A percentile compares a stretch with the other conserved stretches of the same genome.
phyloP scores from a whole-genome alignment of 2,113 vertebrate genomes.

The Oreochromis tanganicae region DNA sequence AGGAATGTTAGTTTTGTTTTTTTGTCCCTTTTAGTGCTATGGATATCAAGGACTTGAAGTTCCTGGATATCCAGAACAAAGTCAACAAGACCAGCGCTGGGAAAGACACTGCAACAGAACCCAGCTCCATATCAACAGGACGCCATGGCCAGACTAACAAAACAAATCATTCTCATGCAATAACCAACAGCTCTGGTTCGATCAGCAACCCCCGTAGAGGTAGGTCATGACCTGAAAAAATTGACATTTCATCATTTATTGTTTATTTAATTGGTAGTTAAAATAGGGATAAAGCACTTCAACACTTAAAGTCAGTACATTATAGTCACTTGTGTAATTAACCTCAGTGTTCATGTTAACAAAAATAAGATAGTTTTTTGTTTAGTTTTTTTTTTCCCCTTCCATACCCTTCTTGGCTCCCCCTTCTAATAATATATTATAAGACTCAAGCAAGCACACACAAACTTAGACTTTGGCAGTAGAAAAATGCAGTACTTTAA shows the following conservation, averaged over 20 bases:
- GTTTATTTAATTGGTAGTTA: neutral
- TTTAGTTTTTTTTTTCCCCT: accelerated
- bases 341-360: neutral
- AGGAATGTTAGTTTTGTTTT: neutral
- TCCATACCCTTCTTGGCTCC: neutral
- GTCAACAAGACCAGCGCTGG: constrained; percentile 42
- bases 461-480: neutral
- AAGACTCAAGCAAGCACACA: neutral
- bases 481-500: neutral
- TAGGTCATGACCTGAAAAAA: constrained; percentile 5
- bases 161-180: neutral
- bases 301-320: neutral
- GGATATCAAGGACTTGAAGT: constrained; percentile 86
- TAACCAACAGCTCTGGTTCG: constrained; percentile 44
- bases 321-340: neutral
- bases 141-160: neutral
- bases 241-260: neutral
- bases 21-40: constrained; percentile 69
- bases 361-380: neutral
- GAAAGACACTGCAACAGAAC: constrained; percentile 9
- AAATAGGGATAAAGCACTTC: neutral
- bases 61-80: constrained; percentile 63
- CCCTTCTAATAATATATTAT: neutral
- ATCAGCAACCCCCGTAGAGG: constrained; percentile 78
- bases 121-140: constrained; percentile 57